Evolutionary conservation across 2,797 vertebrate species (phyloP), one percentile per base, ranked within the genome.

Genomic region (Threskiornis aethiopicus): DNA sequence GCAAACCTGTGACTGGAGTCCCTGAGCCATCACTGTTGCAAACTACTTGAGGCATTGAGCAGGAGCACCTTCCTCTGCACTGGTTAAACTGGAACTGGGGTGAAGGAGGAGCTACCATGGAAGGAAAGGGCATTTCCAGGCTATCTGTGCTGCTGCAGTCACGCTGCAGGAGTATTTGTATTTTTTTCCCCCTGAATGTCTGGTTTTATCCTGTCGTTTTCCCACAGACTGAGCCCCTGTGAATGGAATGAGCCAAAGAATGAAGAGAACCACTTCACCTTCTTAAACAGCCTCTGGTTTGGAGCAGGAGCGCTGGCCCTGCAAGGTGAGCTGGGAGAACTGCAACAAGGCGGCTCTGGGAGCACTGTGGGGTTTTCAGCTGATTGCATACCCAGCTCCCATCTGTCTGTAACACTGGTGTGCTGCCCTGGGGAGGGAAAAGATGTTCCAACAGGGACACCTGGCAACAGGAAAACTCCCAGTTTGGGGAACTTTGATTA

Each of bases 261-360:
- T 6, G 99, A 99, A 41, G 97, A 98, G 70, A 99, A 98, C 90
- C 96, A 89, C 61, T 99, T 99, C 58, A 98, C 98, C 72, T 97
- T 99, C 62, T 94, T 99, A 18, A 98, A 99, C 87, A 99, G 99
- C 87, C 96, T 99, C 91, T 99, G 99, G 99, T 99, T 98, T 94
- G 98, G 98, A 79, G 98, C 98, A 24, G 99, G 98, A 93, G 99
- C 99, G 1, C 97, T 99, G 25, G 98, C 99, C 26, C 97, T 99
- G 85, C 99, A 99, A 98, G 99, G 99, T 99, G 97, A 95, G 96
- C 39, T 3, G 71, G 39, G 75, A 22, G 52, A 28, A 13, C 41
- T 25, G 59, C 14, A 2, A 1, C 25, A 3, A 5, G 6, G 42
- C 7, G 31, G 39, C 87, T 24, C 14, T 28, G 49, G 47, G 41